phyloP scores from a whole-genome alignment of 2,888 invertebrate genomes.

The Nomada fabriciana region DNA sequence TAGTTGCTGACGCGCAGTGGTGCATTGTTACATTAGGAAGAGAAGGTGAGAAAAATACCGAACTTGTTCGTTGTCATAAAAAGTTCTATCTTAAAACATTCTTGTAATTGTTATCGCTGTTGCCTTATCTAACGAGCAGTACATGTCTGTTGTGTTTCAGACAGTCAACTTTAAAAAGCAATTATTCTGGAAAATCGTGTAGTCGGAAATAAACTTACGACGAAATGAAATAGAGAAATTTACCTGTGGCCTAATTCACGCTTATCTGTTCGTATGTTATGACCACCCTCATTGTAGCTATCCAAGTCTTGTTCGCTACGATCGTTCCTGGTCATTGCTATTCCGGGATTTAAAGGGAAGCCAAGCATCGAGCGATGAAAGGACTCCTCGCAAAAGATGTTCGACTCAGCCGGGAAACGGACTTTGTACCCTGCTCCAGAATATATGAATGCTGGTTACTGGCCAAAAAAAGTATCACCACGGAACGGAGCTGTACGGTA shows the following conservation, averaged over 20 bases:
- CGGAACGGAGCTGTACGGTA: neutral
- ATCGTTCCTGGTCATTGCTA: constrained; percentile 74
- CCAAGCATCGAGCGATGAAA: constrained; percentile 66
- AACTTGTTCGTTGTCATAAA: no score
- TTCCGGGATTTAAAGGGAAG: constrained; percentile 36
- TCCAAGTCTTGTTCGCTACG: constrained; percentile 80
- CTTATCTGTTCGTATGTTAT: constrained; percentile 77
- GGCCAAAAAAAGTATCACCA: neutral
- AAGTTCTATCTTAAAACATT: no score
- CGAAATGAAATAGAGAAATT: constrained; percentile 36
- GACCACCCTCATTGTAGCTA: constrained; percentile 77
- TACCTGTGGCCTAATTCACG: constrained; percentile 83
- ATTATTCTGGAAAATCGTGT: no score
- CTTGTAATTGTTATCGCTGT: no score
- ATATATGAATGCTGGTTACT: constrained; percentile 44
- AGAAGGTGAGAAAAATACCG: no score
- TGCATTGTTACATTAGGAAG: no score
- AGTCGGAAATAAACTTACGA: neutral
- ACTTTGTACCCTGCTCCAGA: constrained; percentile 66
- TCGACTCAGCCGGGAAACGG: constrained; percentile 65
- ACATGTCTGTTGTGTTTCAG: no score
- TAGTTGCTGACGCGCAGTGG: constrained; percentile 40
- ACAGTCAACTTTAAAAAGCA: no score
- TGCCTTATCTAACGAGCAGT: no score
- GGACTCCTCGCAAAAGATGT: constrained; percentile 63